A percentile compares a stretch with the other conserved stretches of the same genome.
Evolutionary conservation across 2,113 vertebrate genomes (phyloP).

Genomic region (Siniperca chuatsi): DNA sequence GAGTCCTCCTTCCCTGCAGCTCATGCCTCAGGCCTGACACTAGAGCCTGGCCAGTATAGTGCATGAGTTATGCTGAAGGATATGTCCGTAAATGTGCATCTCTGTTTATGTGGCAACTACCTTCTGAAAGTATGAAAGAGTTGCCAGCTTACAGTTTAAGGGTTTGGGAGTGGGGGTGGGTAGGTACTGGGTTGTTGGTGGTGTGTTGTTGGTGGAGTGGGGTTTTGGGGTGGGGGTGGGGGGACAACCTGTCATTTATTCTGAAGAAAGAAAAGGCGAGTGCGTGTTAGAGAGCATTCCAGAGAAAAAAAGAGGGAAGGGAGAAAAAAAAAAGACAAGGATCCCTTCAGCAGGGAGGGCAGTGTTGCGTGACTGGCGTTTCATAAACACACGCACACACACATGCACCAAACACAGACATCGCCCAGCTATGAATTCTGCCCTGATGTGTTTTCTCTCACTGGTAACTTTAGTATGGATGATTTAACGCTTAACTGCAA

Average conservation of each 20-base stretch:
- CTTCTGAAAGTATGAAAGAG: conserved; percentile 68
- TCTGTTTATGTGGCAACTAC: conserved; percentile 73
- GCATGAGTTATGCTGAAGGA: conserved; percentile 8
- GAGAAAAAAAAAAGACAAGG: conserved; percentile 73
- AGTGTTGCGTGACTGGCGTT: conserved; percentile 78
- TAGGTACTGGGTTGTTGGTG: conserved; percentile 18
- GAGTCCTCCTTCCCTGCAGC: neutral
- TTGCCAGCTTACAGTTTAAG: conserved; percentile 67
- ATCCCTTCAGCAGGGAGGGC: conserved; percentile 76
- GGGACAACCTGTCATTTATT: conserved; percentile 75
- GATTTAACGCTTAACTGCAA: conserved; percentile 87
- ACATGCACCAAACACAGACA: conserved; percentile 55
- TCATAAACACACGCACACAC: conserved; percentile 73
- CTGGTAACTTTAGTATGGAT: conserved; percentile 84
- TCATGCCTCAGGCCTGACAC: neutral
- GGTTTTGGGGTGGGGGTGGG: neutral
- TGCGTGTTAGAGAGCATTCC: conserved; percentile 67
- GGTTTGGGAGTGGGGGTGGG: conserved; percentile 6
- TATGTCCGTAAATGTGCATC: conserved; percentile 34
- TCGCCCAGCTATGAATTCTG: conserved; percentile 68
- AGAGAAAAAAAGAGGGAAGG: conserved; percentile 42
- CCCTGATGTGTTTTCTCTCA: conserved; percentile 80
- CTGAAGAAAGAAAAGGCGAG: conserved; percentile 64
- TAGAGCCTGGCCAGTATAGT: neutral
- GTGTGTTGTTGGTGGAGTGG: conserved; percentile 16